A percentile compares a stretch with the other conserved stretches of the same genome.
phyloP scores from a whole-genome alignment of 1,140 invertebrate genomes.

The Drosophila biarmipes region DNA sequence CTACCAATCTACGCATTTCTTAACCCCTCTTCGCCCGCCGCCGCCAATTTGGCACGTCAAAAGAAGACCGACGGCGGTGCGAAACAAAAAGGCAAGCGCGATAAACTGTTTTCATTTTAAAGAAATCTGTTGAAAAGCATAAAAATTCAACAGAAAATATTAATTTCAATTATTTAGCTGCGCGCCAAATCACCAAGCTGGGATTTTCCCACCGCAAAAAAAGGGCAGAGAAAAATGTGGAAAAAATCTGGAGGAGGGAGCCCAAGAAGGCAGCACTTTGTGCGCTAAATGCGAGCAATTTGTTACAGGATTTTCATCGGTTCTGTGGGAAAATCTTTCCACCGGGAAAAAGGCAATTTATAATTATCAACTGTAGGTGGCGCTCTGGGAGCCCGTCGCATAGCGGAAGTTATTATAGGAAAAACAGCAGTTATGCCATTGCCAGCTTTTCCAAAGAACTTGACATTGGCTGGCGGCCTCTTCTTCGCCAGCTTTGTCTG shows the following conservation, averaged over 20 bases:
- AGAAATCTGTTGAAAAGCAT: constrained; percentile 60
- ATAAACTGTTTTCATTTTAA: constrained; percentile 63
- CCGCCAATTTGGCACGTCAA: constrained; percentile 39
- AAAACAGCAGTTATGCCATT: constrained; percentile 54
- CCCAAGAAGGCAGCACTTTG: constrained; percentile 61
- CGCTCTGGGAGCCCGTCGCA: constrained; percentile 42
- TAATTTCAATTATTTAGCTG: constrained; percentile 77
- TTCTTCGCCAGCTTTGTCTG: constrained; percentile 29
- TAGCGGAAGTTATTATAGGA: constrained; percentile 73
- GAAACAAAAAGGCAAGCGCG: constrained; percentile 26
- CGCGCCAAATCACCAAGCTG: constrained; percentile 30
- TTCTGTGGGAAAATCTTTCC: constrained; percentile 45
- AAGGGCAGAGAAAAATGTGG: constrained; percentile 18
- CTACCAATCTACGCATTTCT: constrained; percentile 78
- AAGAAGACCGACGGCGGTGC: constrained; percentile 52
- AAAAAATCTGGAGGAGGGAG: constrained; percentile 17
- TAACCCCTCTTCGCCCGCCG: constrained; percentile 5
- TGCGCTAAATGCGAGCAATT: constrained; percentile 77
- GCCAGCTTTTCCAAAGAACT: constrained; percentile 68
- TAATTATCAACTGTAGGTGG: constrained; percentile 75
- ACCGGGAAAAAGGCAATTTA: constrained; percentile 52
- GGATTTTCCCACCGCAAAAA: constrained; percentile 21
- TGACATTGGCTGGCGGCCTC: constrained; percentile 37
- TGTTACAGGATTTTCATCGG: constrained; percentile 67
- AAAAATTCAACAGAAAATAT: constrained; percentile 67